Percentiles rank a stretch among this genome's conserved stretches.
These are phyloP conservation scores for Trachelus stipa DNA, from an alignment of 2,888 invertebrate species.

Conservation along the genomic window DNA sequence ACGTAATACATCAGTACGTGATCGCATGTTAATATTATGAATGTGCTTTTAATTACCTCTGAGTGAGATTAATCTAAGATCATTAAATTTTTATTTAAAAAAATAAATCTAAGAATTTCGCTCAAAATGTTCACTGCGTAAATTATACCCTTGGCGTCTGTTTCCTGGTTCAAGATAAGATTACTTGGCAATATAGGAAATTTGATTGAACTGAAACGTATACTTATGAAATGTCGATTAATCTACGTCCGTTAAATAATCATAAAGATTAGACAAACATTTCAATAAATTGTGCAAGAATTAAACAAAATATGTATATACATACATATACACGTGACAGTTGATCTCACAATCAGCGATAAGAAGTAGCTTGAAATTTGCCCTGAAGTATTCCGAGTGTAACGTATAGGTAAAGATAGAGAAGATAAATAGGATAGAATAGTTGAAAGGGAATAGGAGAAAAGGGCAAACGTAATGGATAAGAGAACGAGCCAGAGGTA, in stretches of 20 bases:
- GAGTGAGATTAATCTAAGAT: background rate
- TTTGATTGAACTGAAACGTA: background rate
- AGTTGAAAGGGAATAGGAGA: conserved; percentile 21
- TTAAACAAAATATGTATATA: background rate
- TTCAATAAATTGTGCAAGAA: background rate
- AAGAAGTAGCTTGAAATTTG: background rate
- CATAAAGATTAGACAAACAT: background rate
- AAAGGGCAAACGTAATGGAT: conserved; percentile 40
- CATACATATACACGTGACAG: too few species aligned
- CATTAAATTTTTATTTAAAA: background rate
- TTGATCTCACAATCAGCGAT: background rate
- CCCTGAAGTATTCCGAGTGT: background rate
- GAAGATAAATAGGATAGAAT: conserved; percentile 28
- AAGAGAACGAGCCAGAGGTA: conserved; percentile 45
- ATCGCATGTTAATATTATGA: background rate
- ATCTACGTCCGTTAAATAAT: background rate
- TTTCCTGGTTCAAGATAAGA: background rate
- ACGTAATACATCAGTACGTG: background rate
- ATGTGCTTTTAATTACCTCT: background rate
- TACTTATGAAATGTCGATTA: background rate
- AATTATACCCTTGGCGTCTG: background rate
- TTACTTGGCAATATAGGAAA: too few species aligned
- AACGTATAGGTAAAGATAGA: conserved; percentile 21
- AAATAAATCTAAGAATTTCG: background rate
- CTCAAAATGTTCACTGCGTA: background rate